Conservation (phyloP, 2,888 invertebrate species). For the Clanis bilineata region DNA sequence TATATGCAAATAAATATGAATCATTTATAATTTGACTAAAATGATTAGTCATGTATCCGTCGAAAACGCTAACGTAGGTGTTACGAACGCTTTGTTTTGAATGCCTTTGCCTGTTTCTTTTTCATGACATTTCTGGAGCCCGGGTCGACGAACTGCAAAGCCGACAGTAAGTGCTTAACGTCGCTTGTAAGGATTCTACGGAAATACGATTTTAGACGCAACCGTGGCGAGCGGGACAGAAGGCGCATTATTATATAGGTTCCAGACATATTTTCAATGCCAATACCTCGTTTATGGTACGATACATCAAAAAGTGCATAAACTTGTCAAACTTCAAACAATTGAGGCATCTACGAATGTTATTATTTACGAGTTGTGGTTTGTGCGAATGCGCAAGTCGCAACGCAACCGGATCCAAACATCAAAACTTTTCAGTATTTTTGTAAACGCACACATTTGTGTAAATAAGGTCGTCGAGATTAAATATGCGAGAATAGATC, state of each 20-base stretch:
- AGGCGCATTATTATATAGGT: constrained; percentile 42
- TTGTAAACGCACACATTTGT: constrained; percentile 39
- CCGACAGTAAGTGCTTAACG: constrained; percentile 76
- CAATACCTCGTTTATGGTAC: constrained; percentile 36
- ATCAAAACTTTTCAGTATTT: constrained; percentile 15
- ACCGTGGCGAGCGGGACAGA: constrained; percentile 54
- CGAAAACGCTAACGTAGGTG: constrained; percentile 33
- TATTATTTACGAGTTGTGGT: constrained; percentile 52
- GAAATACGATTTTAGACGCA: constrained; percentile 80
- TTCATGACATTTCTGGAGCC: constrained; percentile 63
- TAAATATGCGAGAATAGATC: constrained; percentile 64
- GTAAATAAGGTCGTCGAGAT: constrained; percentile 60
- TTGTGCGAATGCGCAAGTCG: constrained; percentile 43
- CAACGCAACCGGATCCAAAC: constrained; percentile 10
- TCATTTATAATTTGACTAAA: constrained; percentile 35
- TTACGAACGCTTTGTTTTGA: constrained; percentile 53
- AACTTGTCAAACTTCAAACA: constrained; percentile 41
- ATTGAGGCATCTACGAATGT: constrained; percentile 40
- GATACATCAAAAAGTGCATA: constrained; percentile 31
- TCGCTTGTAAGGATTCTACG: constrained; percentile 81
- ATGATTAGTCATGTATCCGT: constrained; percentile 42
- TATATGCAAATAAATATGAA: constrained; percentile 37
- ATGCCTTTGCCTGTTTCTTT: constrained; percentile 52
- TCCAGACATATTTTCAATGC: constrained; percentile 43
- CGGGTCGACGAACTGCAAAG: constrained; percentile 78